Evolutionary conservation across 2,113 vertebrate genomes (phyloP), one percentile per base, ranked within the genome.

Genomic region (Lophius piscatorius): DNA sequence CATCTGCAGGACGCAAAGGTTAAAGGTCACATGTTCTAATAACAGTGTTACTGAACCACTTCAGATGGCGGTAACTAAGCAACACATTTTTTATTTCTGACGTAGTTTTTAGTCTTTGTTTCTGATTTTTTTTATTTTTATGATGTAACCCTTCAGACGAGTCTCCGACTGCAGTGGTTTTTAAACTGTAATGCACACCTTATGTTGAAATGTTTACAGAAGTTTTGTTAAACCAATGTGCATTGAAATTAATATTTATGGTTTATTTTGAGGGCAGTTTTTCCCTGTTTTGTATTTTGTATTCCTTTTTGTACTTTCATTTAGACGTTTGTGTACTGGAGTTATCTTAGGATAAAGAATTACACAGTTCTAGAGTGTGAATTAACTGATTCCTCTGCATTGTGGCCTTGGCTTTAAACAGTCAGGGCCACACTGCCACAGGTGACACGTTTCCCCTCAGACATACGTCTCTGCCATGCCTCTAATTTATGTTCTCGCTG

Each of bases 151-250:
- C 62, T 67, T 84, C 74, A 60, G 70, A 82, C 71, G 78, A 81
- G 48, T 81, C 76, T 74, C 80, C 23, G 75, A 84, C 86, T 86
- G 83, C 85, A 62, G 88, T 83, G 82, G 41, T 81, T 85, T 85
- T 80, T 61, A 56, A 70, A 71, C 59, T 58, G 63, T 66, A 83
- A 79, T 83, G 81, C 78, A 84, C 87, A 86, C 66, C 48, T 84
- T 86, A 78, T 63, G 85, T 88, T 87, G 73, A 81, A 84, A 87
- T 88, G 88, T 90, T 90, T 90, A 90, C 88, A 88, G 77, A 80
- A 80, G 67, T 85, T 85, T 89, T 81, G 76, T 89, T 78, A 79
- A 85, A 82, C 85, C 76, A 77, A 81, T 61, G 81, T 83, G 84
- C 78, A 83, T 81, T 81, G 6, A 78, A 49, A 85, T 82, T 65